These are phyloP conservation scores for Galemys pyrenaicus DNA, from an alignment of 2,113 vertebrate species.

Conservation along the genomic window DNA sequence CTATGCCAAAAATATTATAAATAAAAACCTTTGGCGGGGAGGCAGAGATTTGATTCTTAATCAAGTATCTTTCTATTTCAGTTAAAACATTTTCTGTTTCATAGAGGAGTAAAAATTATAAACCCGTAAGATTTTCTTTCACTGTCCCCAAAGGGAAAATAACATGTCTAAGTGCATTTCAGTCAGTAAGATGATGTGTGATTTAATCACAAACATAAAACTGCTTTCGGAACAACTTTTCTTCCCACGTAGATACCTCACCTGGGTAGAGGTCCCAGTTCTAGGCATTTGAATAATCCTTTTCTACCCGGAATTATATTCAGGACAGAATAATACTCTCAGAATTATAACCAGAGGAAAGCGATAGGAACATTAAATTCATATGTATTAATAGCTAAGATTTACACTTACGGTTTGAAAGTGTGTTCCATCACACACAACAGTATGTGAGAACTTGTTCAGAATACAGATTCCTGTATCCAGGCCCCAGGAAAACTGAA, in stretches of 20 bases:
- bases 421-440: not conserved
- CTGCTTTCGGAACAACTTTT: not conserved
- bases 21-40: not conserved
- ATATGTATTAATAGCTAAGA: not conserved
- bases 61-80: constrained; percentile 48
- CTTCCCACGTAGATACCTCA: not conserved
- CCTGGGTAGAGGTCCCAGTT: not conserved
- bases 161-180: not conserved
- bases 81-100: not conserved
- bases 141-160: not conserved
- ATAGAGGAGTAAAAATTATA: constrained; percentile 37
- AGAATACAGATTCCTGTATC: not conserved
- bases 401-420: not conserved
- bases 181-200: not conserved
- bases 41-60: constrained; percentile 5
- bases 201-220: constrained; percentile 35
- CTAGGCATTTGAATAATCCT: not conserved
- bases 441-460: not conserved
- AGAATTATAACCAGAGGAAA: constrained; percentile 4
- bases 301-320: not conserved
- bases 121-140: not conserved
- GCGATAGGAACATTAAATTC: constrained; percentile 6
- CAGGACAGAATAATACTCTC: not conserved
- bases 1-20: constrained; percentile 40
- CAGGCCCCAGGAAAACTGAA: not conserved